Evolutionary conservation across 2,113 vertebrate genomes (phyloP).

Genomic region (Albula glossodonta): DNA sequence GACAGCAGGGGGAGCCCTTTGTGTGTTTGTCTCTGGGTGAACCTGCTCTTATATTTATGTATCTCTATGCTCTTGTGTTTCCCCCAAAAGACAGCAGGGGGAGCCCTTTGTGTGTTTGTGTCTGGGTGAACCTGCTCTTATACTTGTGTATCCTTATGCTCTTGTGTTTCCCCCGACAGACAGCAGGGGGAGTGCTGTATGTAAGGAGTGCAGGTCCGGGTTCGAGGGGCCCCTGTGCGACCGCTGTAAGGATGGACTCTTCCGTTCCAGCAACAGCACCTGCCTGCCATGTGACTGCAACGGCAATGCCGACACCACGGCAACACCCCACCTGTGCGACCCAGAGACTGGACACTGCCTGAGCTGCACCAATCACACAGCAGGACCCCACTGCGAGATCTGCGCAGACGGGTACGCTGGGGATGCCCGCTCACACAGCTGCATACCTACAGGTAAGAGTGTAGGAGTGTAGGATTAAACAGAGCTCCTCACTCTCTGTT

Average conservation of each 20-base stretch:
- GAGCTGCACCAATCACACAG: constrained; percentile 74
- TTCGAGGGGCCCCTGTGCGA: constrained; percentile 76
- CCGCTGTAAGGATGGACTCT: constrained; percentile 73
- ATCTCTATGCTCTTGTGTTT: no score
- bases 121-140: neutral
- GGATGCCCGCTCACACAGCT: constrained; percentile 58
- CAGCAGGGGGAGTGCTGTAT: constrained; percentile 47
- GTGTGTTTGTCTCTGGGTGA: no score
- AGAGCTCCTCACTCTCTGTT: no score
- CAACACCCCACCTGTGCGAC: constrained; percentile 65
- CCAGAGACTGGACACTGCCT: constrained; percentile 75
- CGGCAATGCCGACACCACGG: constrained; percentile 66
- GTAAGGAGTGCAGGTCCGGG: constrained; percentile 68
- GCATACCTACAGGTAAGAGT: constrained; percentile 72
- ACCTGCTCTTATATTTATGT: no score
- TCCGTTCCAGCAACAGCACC: constrained; percentile 79
- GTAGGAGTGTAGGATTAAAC: no score
- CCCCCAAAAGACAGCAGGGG: no score
- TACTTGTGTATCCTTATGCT: neutral
- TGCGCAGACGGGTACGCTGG: constrained; percentile 72
- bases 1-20: constrained; percentile 47
- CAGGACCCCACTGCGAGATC: constrained; percentile 70
- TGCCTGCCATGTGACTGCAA: constrained; percentile 73
- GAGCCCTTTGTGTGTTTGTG: no score
- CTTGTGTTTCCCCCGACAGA: constrained; percentile 54